Evolutionary conservation across 2,888 invertebrate genomes (phyloP).

Genomic region (Pegoplata infirma): DNA sequence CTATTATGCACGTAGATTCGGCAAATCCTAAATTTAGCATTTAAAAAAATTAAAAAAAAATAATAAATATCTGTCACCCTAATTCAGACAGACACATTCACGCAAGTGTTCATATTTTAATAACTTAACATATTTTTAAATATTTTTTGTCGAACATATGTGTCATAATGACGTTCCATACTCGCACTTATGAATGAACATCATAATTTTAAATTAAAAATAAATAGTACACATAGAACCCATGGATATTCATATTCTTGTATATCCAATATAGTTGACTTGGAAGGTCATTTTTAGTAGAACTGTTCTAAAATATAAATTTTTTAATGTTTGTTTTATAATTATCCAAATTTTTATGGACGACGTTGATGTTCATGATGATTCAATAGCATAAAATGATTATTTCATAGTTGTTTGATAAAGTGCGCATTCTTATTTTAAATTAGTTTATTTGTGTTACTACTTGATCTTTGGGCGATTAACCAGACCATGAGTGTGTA

Average conservation of each 20-base stretch:
- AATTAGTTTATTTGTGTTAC: conserved; percentile 61
- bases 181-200: conserved; percentile 19
- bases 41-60: too few species aligned
- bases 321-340: conserved; percentile 55
- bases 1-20: too few species aligned
- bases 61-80: too few species aligned
- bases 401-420: conserved; percentile 53
- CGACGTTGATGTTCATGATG: conserved; percentile 26
- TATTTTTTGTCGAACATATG: conserved; percentile 43
- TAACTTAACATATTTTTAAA: conserved; percentile 28
- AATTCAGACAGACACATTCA: too few species aligned
- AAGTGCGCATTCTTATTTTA: conserved; percentile 51
- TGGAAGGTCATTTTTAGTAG: conserved; percentile 48
- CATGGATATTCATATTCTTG: not conserved
- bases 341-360: conserved; percentile 55
- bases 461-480: conserved; percentile 58
- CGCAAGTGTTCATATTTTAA: conserved; percentile 25
- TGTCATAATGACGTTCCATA: conserved; percentile 43
- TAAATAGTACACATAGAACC: not conserved
- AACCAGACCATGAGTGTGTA: conserved; percentile 26
- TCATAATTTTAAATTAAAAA: conserved; percentile 35
- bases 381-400: conserved; percentile 52
- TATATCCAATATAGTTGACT: conserved; percentile 54
- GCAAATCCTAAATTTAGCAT: too few species aligned
- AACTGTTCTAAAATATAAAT: conserved; percentile 4